Evolutionary conservation across 2,888 invertebrate species (phyloP).

Genomic region (Gibbula magus): DNA sequence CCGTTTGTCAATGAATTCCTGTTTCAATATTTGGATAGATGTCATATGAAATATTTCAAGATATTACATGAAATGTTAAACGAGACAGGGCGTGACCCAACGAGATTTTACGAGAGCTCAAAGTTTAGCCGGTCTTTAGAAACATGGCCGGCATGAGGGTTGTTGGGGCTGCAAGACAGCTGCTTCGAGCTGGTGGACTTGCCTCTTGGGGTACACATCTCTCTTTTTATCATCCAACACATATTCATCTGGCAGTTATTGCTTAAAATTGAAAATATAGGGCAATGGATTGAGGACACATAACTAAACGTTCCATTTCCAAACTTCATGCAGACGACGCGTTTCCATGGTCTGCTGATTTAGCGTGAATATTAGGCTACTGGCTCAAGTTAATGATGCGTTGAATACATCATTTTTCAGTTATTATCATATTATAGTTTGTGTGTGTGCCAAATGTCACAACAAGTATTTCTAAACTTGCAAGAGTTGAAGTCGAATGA

Average conservation of each 20-base stretch:
- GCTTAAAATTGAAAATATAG: too few species aligned
- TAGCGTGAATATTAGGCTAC: too few species aligned
- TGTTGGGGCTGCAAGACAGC: constrained; percentile 37
- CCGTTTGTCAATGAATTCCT: neutral
- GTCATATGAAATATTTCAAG: neutral
- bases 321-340: constrained; percentile 14
- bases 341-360: neutral
- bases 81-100: constrained; percentile 12
- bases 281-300: too few species aligned
- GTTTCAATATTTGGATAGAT: neutral
- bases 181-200: constrained; percentile 17
- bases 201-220: neutral
- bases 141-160: constrained; percentile 57
- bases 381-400: too few species aligned
- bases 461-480: too few species aligned
- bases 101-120: constrained; percentile 55
- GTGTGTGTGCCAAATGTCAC: too few species aligned
- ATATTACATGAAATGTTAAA: neutral
- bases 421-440: too few species aligned
- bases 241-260: too few species aligned
- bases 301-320: neutral
- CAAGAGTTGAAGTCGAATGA: too few species aligned
- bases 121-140: constrained; percentile 52
- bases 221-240: too few species aligned
- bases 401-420: too few species aligned